phyloP scores from a whole-genome alignment of 2,797 vertebrate species.

The Notolabrus celidotus region DNA sequence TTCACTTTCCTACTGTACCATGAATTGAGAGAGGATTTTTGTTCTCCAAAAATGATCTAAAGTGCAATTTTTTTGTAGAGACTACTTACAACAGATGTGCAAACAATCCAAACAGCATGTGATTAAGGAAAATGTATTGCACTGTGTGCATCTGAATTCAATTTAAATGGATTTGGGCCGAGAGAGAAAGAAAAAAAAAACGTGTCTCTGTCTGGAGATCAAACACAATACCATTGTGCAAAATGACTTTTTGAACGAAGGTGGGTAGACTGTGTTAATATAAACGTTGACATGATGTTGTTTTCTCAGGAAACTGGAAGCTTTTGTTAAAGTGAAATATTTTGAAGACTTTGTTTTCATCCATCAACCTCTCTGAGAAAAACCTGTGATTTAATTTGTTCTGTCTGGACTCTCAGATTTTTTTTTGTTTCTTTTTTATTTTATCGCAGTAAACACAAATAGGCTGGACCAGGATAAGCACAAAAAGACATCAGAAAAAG shows the following conservation, averaged over 20 bases:
- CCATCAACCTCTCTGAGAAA: background rate
- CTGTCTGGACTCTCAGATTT: background rate
- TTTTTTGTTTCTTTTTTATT: conserved; percentile 2
- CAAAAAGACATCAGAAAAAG: background rate
- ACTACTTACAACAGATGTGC: too few relatives aligned
- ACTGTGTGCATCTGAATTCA: too few relatives aligned
- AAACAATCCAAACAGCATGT: too few relatives aligned
- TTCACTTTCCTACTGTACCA: too few relatives aligned
- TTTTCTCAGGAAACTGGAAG: background rate
- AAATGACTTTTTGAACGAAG: conserved; percentile 3
- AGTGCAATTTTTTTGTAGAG: too few relatives aligned
- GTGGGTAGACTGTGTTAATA: background rate
- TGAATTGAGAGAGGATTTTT: too few relatives aligned
- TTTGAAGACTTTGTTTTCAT: conserved; percentile 13
- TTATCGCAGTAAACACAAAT: conserved; percentile 3
- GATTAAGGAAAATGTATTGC: background rate
- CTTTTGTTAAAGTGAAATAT: background rate
- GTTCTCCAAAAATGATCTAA: too few relatives aligned
- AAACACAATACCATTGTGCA: background rate
- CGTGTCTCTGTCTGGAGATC: background rate
- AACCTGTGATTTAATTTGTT: conserved; percentile 14
- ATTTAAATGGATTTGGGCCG: background rate
- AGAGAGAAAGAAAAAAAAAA: background rate
- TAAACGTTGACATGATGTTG: background rate
- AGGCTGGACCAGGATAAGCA: background rate